Percentiles rank a stretch among this genome's conserved stretches.
phyloP scores from a whole-genome alignment of 2,888 invertebrate species.

The Callyntrura sp. region DNA sequence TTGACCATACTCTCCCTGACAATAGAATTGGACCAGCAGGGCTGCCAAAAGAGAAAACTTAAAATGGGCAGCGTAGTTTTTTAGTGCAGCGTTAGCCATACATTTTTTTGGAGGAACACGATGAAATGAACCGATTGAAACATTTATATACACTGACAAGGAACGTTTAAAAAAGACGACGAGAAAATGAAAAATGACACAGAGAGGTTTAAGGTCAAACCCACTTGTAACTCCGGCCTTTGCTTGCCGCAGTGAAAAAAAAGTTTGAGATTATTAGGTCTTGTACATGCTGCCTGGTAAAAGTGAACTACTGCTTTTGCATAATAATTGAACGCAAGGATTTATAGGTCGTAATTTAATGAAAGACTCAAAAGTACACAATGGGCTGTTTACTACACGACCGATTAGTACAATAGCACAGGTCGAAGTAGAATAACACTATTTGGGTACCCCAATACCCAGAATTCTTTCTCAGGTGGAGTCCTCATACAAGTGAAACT shows the following conservation, averaged over 20 bases:
- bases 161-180: not conserved
- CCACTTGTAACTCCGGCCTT: constrained; percentile 12
- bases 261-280: too few species aligned
- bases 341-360: too few species aligned
- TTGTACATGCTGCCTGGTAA: too few species aligned
- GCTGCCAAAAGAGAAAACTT: not conserved
- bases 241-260: too few species aligned
- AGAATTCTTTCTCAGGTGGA: constrained; percentile 29
- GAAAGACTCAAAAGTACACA: not conserved
- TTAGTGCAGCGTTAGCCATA: not conserved
- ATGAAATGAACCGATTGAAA: constrained; percentile 14
- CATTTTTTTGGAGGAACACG: not conserved
- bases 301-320: not conserved
- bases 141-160: constrained; percentile 4
- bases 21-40: constrained; percentile 38
- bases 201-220: constrained; percentile 48
- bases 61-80: constrained; percentile 2
- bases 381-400: constrained; percentile 38
- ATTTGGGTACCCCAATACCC: constrained; percentile 8
- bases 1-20: not conserved
- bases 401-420: not conserved
- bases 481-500: constrained; percentile 24
- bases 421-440: not conserved
- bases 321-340: constrained; percentile 3
- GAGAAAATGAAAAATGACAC: not conserved